Evolutionary conservation across 2,113 vertebrate genomes (phyloP).

Genomic region (Psettodes erumei): DNA sequence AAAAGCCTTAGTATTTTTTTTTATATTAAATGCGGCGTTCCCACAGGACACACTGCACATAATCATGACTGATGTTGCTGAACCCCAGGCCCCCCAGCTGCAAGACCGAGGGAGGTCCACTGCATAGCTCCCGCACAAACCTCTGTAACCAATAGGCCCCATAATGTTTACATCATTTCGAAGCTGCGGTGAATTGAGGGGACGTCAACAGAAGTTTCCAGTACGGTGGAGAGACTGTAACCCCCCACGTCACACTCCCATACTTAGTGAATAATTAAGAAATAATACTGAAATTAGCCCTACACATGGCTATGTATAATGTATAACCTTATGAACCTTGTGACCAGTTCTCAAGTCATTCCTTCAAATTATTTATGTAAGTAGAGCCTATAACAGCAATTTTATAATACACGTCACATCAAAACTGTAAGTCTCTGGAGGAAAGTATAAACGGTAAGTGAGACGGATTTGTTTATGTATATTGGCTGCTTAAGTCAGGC

Average conservation of each 20-base stretch:
- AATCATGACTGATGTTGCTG: conserved; percentile 19
- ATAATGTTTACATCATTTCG: background rate
- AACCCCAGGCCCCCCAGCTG: background rate
- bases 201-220: background rate
- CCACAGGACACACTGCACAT: background rate
- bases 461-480: background rate
- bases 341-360: no score
- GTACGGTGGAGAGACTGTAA: no score
- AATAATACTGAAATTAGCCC: background rate
- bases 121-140: background rate
- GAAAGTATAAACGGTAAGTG: background rate
- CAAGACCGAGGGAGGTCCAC: background rate
- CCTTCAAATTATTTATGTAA: background rate
- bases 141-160: background rate
- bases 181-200: background rate
- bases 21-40: conserved; percentile 7
- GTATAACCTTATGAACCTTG: background rate
- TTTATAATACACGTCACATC: background rate
- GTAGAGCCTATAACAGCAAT: background rate
- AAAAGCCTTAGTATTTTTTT: background rate
- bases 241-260: no score
- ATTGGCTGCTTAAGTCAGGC: background rate
- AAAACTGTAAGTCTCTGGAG: background rate
- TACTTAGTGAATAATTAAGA: no score
- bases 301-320: no score